Conservation (phyloP, 2,888 invertebrate species). For the Cataglyphis livida region DNA sequence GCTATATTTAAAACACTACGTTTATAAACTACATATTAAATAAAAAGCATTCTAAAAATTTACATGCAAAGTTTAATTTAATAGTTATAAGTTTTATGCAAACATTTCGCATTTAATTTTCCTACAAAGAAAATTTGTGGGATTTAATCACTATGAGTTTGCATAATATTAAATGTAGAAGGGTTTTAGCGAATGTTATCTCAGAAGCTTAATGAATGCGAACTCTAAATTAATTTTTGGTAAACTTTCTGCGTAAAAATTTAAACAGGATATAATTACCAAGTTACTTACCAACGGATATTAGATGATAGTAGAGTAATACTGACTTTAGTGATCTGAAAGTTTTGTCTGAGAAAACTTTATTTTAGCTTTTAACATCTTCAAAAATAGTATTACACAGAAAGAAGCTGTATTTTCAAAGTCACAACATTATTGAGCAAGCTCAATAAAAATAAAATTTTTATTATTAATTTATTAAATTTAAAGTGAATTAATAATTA, state of each 20-base stretch:
- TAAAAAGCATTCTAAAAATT: neutral
- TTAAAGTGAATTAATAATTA: neutral
- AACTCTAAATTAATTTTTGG: slow-evolving; percentile 41
- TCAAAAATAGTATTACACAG: slow-evolving; percentile 21
- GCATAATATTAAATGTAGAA: slow-evolving; percentile 27
- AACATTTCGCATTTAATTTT: neutral
- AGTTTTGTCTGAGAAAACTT: neutral
- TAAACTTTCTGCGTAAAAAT: slow-evolving; percentile 13
- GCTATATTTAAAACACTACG: neutral
- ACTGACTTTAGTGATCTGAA: neutral
- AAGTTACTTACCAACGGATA: slow-evolving; percentile 28
- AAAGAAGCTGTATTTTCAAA: neutral
- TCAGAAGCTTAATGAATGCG: slow-evolving; percentile 30
- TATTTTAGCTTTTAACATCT: neutral
- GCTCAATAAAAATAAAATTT: neutral
- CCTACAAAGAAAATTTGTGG: neutral
- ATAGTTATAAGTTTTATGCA: neutral
- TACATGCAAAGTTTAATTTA: neutral
- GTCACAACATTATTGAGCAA: neutral
- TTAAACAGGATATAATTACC: slow-evolving; percentile 25
- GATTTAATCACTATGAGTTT: slow-evolving; percentile 24
- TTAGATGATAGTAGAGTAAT: slow-evolving; percentile 23
- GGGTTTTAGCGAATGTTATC: slow-evolving; percentile 28
- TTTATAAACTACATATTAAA: slow-evolving; percentile 14
- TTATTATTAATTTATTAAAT: neutral